Conservation (phyloP, 2,797 vertebrate species). For the Cynodonichthys magdalenae region DNA sequence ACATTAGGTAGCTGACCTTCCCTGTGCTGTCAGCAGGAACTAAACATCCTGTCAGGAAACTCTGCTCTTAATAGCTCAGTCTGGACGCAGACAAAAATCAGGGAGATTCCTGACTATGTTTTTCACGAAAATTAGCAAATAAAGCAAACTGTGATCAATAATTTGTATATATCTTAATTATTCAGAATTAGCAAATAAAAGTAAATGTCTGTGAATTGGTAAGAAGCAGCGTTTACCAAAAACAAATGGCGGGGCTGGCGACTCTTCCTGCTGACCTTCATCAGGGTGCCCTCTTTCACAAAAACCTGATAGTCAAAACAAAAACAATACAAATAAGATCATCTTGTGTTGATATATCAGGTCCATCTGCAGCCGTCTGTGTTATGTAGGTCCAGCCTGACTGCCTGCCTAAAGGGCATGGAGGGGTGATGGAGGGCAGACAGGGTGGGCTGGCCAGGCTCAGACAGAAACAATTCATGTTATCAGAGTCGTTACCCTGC, state of each 20-base stretch:
- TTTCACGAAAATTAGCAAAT: conserved; percentile 18
- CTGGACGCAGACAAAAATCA: conserved; percentile 52
- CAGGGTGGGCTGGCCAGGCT: conserved; percentile 47
- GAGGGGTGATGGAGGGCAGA: conserved; percentile 51
- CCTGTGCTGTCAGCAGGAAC: conserved; percentile 82
- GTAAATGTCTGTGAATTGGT: conserved; percentile 12
- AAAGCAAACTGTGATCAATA: conserved; percentile 4
- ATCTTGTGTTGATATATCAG: conserved; percentile 21
- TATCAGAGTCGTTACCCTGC: conserved; percentile 87
- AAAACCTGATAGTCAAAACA: conserved; percentile 82
- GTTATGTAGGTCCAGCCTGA: conserved; percentile 43
- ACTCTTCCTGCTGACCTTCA: conserved; percentile 92
- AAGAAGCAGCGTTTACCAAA: conserved; percentile 84
- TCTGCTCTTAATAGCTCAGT: conserved; percentile 75
- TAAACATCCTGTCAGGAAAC: conserved; percentile 85
- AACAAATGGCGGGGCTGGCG: conserved; percentile 94
- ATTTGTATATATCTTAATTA: neutral
- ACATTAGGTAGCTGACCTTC: conserved; percentile 58
- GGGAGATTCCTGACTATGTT: conserved; percentile 34
- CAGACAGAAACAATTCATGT: conserved; percentile 72
- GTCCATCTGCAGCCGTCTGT: conserved; percentile 25
- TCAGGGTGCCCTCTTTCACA: conserved; percentile 85
- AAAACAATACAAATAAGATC: conserved; percentile 7
- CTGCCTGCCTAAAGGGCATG: conserved; percentile 58
- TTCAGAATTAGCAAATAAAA: neutral